These are phyloP conservation scores for Onychorhynchus coronatus DNA, from an alignment of 2,113 vertebrate species.

Conservation along the genomic window DNA sequence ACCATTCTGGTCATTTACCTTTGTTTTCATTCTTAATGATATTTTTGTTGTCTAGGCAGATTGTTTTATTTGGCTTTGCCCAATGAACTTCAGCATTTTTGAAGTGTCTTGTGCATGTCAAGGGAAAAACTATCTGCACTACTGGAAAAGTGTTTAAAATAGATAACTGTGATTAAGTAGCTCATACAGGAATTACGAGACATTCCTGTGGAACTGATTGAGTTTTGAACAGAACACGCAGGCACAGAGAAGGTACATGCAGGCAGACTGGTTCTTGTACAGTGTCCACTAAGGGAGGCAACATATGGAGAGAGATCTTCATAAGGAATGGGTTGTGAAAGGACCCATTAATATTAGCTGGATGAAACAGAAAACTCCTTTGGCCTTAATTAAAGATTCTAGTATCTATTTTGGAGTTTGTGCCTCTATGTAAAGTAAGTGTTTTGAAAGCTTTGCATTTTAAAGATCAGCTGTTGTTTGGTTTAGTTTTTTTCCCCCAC, in stretches of 20 bases:
- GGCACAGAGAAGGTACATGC: background rate
- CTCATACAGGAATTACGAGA: background rate
- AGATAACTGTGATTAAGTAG: background rate
- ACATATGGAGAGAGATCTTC: background rate
- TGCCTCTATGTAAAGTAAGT: background rate
- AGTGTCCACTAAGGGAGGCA: background rate
- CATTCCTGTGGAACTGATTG: background rate
- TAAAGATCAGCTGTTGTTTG: background rate
- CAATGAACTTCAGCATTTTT: background rate
- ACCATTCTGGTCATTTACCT: constrained; percentile 3
- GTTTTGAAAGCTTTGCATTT: background rate
- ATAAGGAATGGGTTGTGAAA: background rate
- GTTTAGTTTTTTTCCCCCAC: background rate
- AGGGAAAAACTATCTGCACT: background rate
- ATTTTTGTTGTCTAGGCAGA: constrained; percentile 1
- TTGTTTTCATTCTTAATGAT: background rate
- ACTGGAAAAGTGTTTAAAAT: background rate
- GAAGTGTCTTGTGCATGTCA: background rate
- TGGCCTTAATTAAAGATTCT: background rate
- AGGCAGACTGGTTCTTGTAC: background rate
- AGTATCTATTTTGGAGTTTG: background rate
- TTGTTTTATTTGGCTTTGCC: background rate
- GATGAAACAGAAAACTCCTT: background rate
- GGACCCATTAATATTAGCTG: background rate
- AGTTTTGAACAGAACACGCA: background rate